Evolutionary conservation across 2,888 invertebrate species (phyloP), one percentile per base, ranked within the genome.

Genomic region (Carterocephalus palaemon): DNA sequence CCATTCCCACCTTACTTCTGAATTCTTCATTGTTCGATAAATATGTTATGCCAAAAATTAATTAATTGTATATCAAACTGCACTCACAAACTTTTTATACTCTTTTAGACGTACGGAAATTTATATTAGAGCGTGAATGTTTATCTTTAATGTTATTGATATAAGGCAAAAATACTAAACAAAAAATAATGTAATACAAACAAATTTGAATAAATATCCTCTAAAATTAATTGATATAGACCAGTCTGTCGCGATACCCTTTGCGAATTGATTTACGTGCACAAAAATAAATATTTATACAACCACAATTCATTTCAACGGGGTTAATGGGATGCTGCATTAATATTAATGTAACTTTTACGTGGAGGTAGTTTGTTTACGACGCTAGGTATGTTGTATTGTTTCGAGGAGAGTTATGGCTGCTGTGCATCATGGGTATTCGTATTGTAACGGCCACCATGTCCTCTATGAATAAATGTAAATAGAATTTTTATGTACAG

Each of bases 311-410:
- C 36, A 40, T 36, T 40, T 33, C 34, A 49, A 52, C 51, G 46
- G 43, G 51, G 54, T 52, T 56, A 59, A 57, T 52, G 49, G 37
- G 46, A 56, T 60, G 49, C 55, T 47, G 52, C 53, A 63, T 64
- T 57, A 62, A 64, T 63, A 63, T 63, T 63, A 58, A 63, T 64
- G 51, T 48, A 57, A 52, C 42, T 57, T 51, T 54, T 53, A 53
- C 52, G 42, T 43, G 24, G 50, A 56, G 54, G 55, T 54, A 50
- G 49, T 52, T 51, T 53, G 53, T 56, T 54, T 56, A 52, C 47
- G 47, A 23, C 49, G 34, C 33, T 47, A 34, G 22, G 36, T 49
- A 48, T 39, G 24, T 40, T 48, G 53, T 48, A 54, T 49, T 29
- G 49, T 37, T 47, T 37, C 28, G 39, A 42, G 17, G 20, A 47